phyloP scores from a whole-genome alignment of 2,797 vertebrate genomes.

The Borostomias antarcticus region DNA sequence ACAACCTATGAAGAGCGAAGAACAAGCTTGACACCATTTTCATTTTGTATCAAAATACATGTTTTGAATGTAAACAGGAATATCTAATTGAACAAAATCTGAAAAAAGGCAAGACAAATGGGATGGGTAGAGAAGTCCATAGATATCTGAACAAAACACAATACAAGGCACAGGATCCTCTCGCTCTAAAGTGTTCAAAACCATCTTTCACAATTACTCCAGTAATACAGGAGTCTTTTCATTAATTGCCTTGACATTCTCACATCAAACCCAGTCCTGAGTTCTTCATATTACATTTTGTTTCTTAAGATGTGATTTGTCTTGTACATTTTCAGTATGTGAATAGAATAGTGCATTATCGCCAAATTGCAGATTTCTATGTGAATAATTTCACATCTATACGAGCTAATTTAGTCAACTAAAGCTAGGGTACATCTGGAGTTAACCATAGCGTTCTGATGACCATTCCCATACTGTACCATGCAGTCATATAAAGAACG shows the following conservation, averaged over 20 bases:
- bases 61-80: slow-evolving; percentile 62
- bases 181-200: slow-evolving; percentile 25
- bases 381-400: slow-evolving; percentile 5
- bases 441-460: too few species aligned
- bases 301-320: too few species aligned
- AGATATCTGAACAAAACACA: slow-evolving; percentile 40
- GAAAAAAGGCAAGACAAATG: slow-evolving; percentile 59
- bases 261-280: slow-evolving; percentile 16
- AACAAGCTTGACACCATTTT: not conserved
- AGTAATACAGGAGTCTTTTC: too few species aligned
- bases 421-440: not conserved
- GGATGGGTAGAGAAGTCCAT: slow-evolving; percentile 15
- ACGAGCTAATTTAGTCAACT: not conserved
- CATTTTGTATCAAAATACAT: slow-evolving; percentile 53
- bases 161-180: slow-evolving; percentile 56
- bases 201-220: not conserved
- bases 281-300: not conserved
- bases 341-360: too few species aligned
- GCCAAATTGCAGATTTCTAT: slow-evolving; percentile 37
- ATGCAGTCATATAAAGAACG: not conserved
- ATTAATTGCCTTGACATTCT: too few species aligned
- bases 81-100: slow-evolving; percentile 46
- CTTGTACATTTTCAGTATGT: too few species aligned
- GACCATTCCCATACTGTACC: not conserved
- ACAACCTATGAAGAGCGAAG: too few species aligned